phyloP scores from a whole-genome alignment of 2,113 vertebrate species.

The Herpetotheres cachinnans region DNA sequence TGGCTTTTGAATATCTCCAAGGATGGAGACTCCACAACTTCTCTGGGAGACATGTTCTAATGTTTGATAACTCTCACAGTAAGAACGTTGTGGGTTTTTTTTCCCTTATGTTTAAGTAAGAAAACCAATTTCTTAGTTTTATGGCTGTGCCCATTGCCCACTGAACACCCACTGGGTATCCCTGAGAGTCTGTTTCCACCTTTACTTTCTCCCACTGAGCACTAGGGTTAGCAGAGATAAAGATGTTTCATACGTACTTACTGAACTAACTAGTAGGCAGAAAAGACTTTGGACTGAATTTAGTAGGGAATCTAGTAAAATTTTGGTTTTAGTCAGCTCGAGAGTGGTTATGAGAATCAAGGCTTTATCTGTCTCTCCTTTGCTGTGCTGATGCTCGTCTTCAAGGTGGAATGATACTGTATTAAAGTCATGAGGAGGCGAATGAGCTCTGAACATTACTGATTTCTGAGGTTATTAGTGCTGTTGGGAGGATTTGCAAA shows the following conservation, averaged over 20 bases:
- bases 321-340: neutral
- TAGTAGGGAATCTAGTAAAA: neutral
- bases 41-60: neutral
- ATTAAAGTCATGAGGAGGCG: neutral
- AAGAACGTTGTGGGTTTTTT: neutral
- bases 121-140: neutral
- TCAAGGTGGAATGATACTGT: neutral
- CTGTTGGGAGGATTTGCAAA: neutral
- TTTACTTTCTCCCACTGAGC: neutral
- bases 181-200: neutral
- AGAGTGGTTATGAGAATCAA: neutral
- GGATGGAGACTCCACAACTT: neutral
- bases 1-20: neutral
- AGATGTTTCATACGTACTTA: neutral
- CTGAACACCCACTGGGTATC: neutral
- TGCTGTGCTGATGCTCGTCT: neutral
- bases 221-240: neutral
- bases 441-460: neutral
- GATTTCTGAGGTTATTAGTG: neutral
- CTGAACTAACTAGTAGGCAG: neutral
- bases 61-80: neutral
- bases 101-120: neutral
- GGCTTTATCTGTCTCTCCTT: neutral
- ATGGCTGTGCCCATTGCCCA: neutral
- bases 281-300: neutral